Conservation (phyloP, 2,797 vertebrate species). For the Balearica regulorum region DNA sequence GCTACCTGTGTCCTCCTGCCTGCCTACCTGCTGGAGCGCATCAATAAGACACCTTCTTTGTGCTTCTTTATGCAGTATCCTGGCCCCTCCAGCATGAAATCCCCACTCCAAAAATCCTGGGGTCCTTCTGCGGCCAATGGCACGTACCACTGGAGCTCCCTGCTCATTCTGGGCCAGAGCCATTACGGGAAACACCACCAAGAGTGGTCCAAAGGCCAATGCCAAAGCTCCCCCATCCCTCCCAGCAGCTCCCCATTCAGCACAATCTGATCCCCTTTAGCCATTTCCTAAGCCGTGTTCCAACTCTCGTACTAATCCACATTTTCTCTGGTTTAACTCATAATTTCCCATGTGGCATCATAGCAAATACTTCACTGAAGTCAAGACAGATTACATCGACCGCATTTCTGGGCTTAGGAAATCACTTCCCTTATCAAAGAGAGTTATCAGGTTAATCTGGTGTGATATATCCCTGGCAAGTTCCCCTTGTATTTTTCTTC, state of each 20-base stretch:
- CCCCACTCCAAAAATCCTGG: background rate
- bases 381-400: conserved; percentile 48
- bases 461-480: conserved; percentile 33
- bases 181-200: background rate
- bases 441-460: conserved; percentile 43
- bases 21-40: rapidly evolving
- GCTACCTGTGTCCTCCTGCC: background rate
- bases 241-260: conserved; percentile 38
- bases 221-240: background rate
- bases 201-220: background rate
- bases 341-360: conserved; percentile 63
- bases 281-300: conserved; percentile 35
- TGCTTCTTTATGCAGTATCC: background rate
- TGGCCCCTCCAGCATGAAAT: background rate
- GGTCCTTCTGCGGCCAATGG: background rate
- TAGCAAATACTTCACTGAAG: conserved; percentile 52
- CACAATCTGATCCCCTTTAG: conserved; percentile 43
- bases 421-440: conserved; percentile 34
- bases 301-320: conserved; percentile 51
- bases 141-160: background rate
- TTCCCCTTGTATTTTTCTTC: background rate
- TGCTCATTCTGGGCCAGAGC: background rate
- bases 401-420: conserved; percentile 53
- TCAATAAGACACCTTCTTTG: background rate
- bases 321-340: conserved; percentile 68